These are phyloP conservation scores for Anabas testudineus DNA, from an alignment of 2,797 vertebrate species.

Conservation along the genomic window DNA sequence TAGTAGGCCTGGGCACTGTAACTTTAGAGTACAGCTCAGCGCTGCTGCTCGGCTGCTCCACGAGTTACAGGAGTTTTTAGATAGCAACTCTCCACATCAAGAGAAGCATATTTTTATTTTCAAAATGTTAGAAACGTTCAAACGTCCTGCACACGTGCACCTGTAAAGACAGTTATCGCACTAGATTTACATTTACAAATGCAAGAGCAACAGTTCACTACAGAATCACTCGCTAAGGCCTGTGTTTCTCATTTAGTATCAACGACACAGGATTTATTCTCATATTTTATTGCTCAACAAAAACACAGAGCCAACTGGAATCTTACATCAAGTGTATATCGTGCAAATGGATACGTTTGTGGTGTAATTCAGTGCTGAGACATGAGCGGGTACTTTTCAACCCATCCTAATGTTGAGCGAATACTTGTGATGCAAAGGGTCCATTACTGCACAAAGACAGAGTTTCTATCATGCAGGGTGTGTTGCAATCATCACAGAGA, in stretches of 20 bases:
- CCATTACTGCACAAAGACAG: background rate
- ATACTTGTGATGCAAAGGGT: conserved; percentile 7
- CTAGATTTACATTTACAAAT: background rate
- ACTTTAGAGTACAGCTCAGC: no score
- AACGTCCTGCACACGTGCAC: background rate
- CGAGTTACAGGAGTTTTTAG: no score
- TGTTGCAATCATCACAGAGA: conserved; percentile 48
- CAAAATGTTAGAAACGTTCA: no score
- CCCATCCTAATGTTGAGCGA: conserved; percentile 8
- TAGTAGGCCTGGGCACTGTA: no score
- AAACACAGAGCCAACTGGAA: conserved; percentile 38
- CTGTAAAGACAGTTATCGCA: background rate
- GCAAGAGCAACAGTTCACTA: no score
- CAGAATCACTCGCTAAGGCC: no score
- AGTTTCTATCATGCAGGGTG: conserved; percentile 17
- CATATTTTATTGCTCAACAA: conserved; percentile 24
- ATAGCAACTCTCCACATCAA: no score
- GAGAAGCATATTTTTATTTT: no score
- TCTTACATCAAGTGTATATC: conserved; percentile 21
- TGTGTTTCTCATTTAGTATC: conserved; percentile 54
- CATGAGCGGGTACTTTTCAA: conserved; percentile 3
- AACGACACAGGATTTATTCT: conserved; percentile 39
- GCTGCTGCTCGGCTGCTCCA: no score
- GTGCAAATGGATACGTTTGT: conserved; percentile 1
- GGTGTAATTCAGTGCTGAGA: background rate